A percentile compares a stretch with the other conserved stretches of the same genome.
Conservation (phyloP, 2,797 vertebrate species). For the Tarsius wallacei region DNA sequence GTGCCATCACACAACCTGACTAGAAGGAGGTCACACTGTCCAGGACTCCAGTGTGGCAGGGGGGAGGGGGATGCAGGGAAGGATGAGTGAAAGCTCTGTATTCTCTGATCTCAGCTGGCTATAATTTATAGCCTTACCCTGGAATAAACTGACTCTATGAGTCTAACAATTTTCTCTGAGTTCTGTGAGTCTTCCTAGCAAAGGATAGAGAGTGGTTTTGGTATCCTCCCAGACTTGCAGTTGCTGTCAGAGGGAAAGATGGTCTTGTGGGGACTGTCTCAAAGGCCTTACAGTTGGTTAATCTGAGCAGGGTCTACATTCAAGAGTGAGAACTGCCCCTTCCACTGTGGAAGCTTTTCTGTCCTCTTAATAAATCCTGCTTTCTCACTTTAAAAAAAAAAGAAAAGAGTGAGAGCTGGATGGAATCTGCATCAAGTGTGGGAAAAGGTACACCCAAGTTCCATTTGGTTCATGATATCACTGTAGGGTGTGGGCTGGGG, state of each 20-base stretch:
- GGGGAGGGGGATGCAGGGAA: neutral
- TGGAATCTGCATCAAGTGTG: neutral
- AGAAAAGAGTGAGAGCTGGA: no score
- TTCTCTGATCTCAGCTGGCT: neutral
- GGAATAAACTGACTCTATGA: neutral
- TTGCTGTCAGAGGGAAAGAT: no score
- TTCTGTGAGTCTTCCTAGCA: neutral
- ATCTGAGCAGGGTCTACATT: no score
- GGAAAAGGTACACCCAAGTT: neutral
- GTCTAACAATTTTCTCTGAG: neutral
- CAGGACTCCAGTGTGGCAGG: no score
- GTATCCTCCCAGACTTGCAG: neutral
- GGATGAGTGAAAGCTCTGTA: neutral
- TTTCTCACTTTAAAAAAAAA: no score
- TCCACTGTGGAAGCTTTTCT: no score
- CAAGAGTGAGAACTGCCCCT: neutral
- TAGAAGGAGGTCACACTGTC: neutral
- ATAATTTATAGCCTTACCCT: no score
- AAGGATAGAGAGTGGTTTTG: neutral
- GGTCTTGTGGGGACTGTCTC: neutral
- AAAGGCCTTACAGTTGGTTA: neutral
- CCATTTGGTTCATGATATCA: neutral
- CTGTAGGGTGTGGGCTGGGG: neutral
- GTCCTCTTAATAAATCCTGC: no score
- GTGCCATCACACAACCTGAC: neutral